Base-by-base conservation (phyloP, 2,888 invertebrate genomes). In the Pseudolycoriella hygida region DNA sequence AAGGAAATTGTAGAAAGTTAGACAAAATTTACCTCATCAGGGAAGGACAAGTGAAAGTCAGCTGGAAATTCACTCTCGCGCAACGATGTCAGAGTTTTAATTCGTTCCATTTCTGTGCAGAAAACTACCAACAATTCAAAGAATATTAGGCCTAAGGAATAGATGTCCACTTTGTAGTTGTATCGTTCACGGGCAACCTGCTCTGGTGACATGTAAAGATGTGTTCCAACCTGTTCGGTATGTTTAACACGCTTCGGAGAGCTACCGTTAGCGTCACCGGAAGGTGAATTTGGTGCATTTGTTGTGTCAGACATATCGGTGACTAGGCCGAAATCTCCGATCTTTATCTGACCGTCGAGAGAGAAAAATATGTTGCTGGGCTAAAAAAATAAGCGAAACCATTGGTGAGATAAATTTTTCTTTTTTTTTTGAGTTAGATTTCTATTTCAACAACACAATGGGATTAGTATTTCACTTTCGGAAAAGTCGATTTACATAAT, bases 241-340 rank as follows among this genome's bases (percentile, higher is more conserved):
- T 78, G 78, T 1, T 70, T 57, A 38, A 20, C 34, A 49, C 63
- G 60, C 12, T 56, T 58, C 3, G 67, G 61, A 2, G 58, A 46
- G 18, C 55, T 46, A 20, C 55, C 56, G 15, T 55, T 54, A 45
- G 50, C 47, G 49, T 57, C 56, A 46, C 60, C 54, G 53, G 60
- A 53, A 47, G 56, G 50, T 50, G 57, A 56, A 42, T 34, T 6
- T 2, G 34, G 34, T 14, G 11, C 30, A 60, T 37, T 37, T 15
- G 34, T 43, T 34, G 14, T 43, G 53, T 79, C 79, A 40, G 74
- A 72, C 73, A 86, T 83, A 17, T 84, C 80, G 3, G 96, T 94
- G 11, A 90, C 97, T n/a, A 98, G 73, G 0, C 97, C 97, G 67
- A 98, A 97, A 68, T 98, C 97, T 0, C 97, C 97, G 46, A 98